These are phyloP conservation scores for Stictocephala bisonia DNA, from an alignment of 2,888 invertebrate species.

Conservation along the genomic window DNA sequence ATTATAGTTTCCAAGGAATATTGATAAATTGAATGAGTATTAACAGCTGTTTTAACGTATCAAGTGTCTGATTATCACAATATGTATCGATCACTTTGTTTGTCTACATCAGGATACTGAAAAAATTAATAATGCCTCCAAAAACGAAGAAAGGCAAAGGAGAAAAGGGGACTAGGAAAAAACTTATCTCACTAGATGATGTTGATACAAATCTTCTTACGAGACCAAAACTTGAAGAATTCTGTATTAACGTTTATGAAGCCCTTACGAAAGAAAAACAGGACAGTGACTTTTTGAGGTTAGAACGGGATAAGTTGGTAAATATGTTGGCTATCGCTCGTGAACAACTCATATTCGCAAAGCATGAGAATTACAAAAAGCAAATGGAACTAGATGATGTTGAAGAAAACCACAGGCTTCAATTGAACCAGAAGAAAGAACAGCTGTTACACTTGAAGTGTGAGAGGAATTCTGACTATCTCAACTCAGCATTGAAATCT, in stretches of 20 bases:
- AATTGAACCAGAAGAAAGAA: neutral
- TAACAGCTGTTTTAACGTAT: too few species aligned
- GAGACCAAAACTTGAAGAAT: neutral
- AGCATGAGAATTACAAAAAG: too few species aligned
- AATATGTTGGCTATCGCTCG: neutral
- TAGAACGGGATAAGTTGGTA: slow-evolving; percentile 13
- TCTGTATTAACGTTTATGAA: neutral
- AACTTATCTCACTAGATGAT: neutral
- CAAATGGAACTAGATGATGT: too few species aligned
- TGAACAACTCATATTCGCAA: neutral
- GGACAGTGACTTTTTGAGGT: neutral
- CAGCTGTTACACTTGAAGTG: neutral
- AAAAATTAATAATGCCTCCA: slow-evolving; percentile 28
- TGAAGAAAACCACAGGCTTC: neutral
- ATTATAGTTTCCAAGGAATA: too few species aligned
- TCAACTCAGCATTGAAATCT: too few species aligned
- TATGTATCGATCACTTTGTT: too few species aligned
- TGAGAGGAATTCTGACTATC: too few species aligned
- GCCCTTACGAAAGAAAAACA: neutral
- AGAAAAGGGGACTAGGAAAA: neutral
- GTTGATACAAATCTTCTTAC: neutral
- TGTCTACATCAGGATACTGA: too few species aligned
- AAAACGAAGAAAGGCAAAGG: neutral
- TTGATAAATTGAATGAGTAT: too few species aligned
- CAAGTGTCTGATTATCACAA: too few species aligned